phyloP scores from a whole-genome alignment of 2,113 vertebrate species.

The Tragelaphus buxtoni region DNA sequence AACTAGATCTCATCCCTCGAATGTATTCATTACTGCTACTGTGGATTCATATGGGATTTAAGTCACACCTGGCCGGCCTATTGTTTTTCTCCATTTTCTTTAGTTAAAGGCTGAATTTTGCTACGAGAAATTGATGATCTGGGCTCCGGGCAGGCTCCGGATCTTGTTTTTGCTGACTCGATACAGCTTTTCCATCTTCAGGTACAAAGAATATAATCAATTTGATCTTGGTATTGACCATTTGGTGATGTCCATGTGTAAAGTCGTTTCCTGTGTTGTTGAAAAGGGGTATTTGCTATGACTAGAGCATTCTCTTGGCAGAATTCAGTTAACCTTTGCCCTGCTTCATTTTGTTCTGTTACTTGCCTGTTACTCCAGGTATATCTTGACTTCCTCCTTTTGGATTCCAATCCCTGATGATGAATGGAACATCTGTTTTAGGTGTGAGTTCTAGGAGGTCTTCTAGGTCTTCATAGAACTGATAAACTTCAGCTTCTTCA shows the following conservation, averaged over 20 bases:
- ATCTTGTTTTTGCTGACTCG: neutral
- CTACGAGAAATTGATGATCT: neutral
- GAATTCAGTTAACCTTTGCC: neutral
- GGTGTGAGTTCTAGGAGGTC: neutral
- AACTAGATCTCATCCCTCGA: neutral
- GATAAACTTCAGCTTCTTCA: neutral
- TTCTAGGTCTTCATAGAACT: neutral
- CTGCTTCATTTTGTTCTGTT: neutral
- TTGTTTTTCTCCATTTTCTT: neutral
- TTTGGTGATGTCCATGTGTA: neutral
- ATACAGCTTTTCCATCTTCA: neutral
- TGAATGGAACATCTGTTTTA: neutral
- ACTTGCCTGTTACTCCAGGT: neutral
- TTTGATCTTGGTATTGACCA: neutral
- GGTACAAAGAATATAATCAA: neutral
- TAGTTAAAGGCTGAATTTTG: neutral
- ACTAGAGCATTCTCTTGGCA: neutral
- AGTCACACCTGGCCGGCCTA: neutral
- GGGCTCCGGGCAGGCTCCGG: rapidly evolving
- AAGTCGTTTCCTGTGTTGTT: neutral
- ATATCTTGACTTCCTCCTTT: neutral
- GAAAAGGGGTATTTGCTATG: neutral
- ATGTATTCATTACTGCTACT: neutral
- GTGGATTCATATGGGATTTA: neutral
- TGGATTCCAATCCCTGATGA: neutral